Evolutionary conservation across 2,888 invertebrate species (phyloP).

Genomic region (Agonopterix subpropinquella): DNA sequence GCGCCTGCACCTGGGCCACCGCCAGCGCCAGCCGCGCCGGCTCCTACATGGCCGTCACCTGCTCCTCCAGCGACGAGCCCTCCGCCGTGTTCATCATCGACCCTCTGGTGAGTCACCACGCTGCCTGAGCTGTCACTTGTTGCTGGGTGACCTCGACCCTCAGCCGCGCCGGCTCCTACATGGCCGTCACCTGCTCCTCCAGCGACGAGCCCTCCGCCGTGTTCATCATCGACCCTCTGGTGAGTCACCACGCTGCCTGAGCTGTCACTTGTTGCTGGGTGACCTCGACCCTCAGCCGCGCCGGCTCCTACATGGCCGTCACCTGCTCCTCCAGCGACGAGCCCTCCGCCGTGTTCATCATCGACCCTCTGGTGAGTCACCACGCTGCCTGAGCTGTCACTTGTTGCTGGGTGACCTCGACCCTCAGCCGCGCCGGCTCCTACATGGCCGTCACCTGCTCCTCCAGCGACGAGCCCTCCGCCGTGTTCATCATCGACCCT

Average conservation of each 20-base stretch:
- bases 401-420: conserved; percentile 73
- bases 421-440: conserved; percentile 78
- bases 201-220: conserved; percentile 79
- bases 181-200: conserved; percentile 82
- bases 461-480: conserved; percentile 81
- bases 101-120: conserved; percentile 42
- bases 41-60: conserved; percentile 81
- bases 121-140: conserved; percentile 83
- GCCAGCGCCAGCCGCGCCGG: conserved; percentile 78
- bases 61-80: conserved; percentile 83
- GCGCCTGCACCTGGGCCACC: conserved; percentile 75
- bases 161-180: conserved; percentile 78
- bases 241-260: conserved; percentile 77
- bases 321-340: conserved; percentile 84
- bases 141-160: conserved; percentile 76
- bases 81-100: conserved; percentile 70
- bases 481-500: conserved; percentile 69
- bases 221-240: conserved; percentile 66
- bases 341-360: conserved; percentile 73
- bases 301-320: conserved; percentile 79
- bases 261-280: conserved; percentile 79
- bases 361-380: conserved; percentile 52
- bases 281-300: conserved; percentile 76
- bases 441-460: conserved; percentile 82
- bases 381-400: conserved; percentile 84